These are phyloP conservation scores for Tachina lurida DNA, from an alignment of 2,888 invertebrate species.

Conservation along the genomic window DNA sequence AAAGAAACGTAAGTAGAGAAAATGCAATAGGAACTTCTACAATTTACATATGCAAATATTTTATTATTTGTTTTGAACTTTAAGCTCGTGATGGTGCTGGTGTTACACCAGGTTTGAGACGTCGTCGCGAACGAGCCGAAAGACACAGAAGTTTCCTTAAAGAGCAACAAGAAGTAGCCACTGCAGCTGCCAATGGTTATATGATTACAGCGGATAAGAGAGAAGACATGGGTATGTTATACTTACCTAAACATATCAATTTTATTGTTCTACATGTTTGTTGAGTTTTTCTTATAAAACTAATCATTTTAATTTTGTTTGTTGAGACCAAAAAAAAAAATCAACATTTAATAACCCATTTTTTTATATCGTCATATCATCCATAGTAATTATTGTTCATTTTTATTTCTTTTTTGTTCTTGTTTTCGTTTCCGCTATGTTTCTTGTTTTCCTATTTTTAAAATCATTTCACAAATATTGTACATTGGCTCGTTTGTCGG, in stretches of 20 bases:
- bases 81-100: constrained; percentile 85
- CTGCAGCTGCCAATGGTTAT: constrained; percentile 75
- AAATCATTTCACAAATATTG: constrained; percentile 51
- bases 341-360: constrained; percentile 67
- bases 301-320: constrained; percentile 53
- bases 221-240: constrained; percentile 79
- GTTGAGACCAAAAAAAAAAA: constrained; percentile 40
- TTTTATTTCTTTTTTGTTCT: constrained; percentile 35
- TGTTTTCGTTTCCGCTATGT: constrained; percentile 38
- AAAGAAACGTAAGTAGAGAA: constrained; percentile 77
- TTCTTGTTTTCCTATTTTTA: constrained; percentile 28
- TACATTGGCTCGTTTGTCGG: constrained; percentile 47
- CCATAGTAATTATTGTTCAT: constrained; percentile 53
- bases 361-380: constrained; percentile 47
- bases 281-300: constrained; percentile 1
- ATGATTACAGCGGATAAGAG: constrained; percentile 78
- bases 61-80: background rate
- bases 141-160: constrained; percentile 92
- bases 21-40: background rate
- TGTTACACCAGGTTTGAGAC: constrained; percentile 90
- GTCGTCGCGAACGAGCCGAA: constrained; percentile 92
- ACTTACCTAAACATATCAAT: background rate
- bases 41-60: background rate
- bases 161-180: constrained; percentile 89
- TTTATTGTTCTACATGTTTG: constrained; percentile 4